These are phyloP conservation scores for Cecropterus lyciades DNA, from an alignment of 1,140 invertebrate genomes.

Conservation along the genomic window DNA sequence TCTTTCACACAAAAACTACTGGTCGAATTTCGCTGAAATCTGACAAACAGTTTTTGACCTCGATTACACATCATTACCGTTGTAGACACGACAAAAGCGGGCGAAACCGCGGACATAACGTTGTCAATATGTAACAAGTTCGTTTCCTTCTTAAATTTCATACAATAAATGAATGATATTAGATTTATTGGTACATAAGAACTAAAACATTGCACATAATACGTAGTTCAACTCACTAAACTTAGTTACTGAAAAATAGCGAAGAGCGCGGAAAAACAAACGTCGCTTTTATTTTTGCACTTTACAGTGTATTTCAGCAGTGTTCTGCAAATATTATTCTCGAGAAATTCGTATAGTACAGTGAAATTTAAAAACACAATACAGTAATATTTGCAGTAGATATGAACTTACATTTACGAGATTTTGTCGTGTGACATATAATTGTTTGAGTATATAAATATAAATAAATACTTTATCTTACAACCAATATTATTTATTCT, in stretches of 20 bases:
- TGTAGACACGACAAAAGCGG: too few species aligned
- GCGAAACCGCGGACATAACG: too few species aligned
- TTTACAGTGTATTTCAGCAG: neutral
- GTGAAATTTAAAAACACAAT: neutral
- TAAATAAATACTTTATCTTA: too few species aligned
- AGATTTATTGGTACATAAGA: too few species aligned
- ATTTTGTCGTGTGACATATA: neutral
- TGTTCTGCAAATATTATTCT: neutral
- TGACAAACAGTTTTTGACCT: too few species aligned
- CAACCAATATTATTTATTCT: too few species aligned
- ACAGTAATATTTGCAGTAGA: neutral
- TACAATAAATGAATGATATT: neutral
- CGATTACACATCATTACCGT: too few species aligned
- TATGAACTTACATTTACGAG: neutral
- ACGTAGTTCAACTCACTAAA: neutral
- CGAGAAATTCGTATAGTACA: neutral
- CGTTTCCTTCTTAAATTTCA: too few species aligned
- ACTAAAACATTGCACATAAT: neutral
- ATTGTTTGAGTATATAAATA: too few species aligned
- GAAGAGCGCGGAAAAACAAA: neutral
- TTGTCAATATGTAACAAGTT: too few species aligned
- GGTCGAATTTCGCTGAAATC: too few species aligned
- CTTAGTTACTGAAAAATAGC: neutral
- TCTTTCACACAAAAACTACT: too few species aligned
- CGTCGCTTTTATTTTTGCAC: neutral